Percentiles rank a stretch among this genome's conserved stretches.
These are phyloP conservation scores for Heliconius cydno DNA, from an alignment of 2,888 invertebrate species.

Conservation along the genomic window DNA sequence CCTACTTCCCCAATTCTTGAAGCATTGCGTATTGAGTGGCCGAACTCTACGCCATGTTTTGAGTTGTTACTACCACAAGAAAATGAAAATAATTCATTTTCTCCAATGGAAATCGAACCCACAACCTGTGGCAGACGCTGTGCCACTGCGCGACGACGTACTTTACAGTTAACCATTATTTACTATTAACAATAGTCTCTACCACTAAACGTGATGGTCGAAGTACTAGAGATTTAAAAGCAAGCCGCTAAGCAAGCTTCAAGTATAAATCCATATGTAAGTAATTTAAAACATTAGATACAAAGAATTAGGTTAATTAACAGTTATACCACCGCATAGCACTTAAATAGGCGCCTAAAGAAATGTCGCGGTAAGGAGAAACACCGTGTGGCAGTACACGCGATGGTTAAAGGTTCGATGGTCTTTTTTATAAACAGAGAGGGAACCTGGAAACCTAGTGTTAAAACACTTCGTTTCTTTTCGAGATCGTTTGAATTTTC, in stretches of 20 bases:
- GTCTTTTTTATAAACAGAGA: neutral
- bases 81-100: neutral
- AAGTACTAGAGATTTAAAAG: neutral
- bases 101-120: neutral
- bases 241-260: neutral
- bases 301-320: constrained; percentile 33
- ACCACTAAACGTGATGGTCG: too few species aligned
- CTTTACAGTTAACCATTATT: too few species aligned
- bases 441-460: neutral
- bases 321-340: neutral
- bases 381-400: neutral
- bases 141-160: too few species aligned
- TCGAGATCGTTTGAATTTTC: too few species aligned
- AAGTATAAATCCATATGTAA: constrained; percentile 22
- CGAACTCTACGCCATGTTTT: neutral
- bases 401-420: neutral
- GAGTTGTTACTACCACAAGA: too few species aligned
- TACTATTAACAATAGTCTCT: too few species aligned
- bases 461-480: neutral
- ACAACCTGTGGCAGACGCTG: too few species aligned
- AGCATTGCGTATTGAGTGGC: neutral
- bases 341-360: constrained; percentile 11
- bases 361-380: neutral
- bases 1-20: neutral
- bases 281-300: constrained; percentile 21